These are phyloP conservation scores for Lithosia quadra DNA, from an alignment of 2,888 invertebrate species.

Conservation along the genomic window DNA sequence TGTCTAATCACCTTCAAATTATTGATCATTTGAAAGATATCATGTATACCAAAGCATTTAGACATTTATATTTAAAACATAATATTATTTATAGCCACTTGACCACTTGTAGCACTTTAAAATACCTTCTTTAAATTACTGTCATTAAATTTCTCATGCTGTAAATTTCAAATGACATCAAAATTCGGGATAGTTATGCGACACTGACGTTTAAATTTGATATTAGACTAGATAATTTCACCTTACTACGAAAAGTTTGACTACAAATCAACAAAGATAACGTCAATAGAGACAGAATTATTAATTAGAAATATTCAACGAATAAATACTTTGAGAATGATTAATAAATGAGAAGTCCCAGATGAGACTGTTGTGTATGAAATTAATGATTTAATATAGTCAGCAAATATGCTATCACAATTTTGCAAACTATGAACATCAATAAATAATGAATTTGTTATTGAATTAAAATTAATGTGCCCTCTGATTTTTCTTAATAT, in stretches of 20 bases:
- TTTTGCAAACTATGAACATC: no score
- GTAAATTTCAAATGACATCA: neutral
- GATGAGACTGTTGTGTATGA: neutral
- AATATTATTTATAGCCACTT: no score
- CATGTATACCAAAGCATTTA: no score
- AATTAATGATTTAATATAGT: neutral
- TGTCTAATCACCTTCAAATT: no score
- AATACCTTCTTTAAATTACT: neutral
- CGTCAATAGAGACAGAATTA: neutral
- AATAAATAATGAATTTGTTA: no score
- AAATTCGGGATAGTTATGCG: neutral
- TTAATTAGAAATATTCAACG: no score
- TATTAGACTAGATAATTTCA: neutral
- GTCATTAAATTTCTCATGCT: neutral
- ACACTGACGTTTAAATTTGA: neutral
- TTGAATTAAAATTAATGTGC: neutral
- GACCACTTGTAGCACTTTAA: no score
- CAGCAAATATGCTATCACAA: neutral
- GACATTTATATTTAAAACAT: no score
- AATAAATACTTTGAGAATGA: no score
- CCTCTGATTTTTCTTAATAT: neutral
- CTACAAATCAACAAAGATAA: neutral
- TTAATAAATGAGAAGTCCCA: neutral
- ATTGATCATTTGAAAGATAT: no score
- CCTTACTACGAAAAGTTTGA: constrained; percentile 6